phyloP scores from a whole-genome alignment of 1,140 invertebrate species.

The Ceratina japonica region DNA sequence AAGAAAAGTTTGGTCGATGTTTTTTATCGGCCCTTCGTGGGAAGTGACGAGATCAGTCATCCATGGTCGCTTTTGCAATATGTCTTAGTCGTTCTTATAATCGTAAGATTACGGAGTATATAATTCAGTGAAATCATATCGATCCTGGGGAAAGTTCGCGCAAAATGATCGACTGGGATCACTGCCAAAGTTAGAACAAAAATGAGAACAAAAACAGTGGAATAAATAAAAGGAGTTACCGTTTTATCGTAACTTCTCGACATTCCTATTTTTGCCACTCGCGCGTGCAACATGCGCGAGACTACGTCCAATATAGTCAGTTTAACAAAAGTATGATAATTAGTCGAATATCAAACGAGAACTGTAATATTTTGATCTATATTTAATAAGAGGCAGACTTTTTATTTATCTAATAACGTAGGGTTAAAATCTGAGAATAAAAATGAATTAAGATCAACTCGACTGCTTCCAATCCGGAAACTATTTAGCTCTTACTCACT shows the following conservation, averaged over 20 bases:
- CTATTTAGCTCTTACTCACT: conserved; percentile 37
- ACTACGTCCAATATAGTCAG: conserved; percentile 18
- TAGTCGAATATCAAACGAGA: conserved; percentile 29
- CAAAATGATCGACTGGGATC: conserved; percentile 49
- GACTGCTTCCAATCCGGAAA: conserved; percentile 34
- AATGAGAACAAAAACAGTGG: neutral
- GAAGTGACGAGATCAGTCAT: neutral
- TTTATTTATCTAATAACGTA: conserved; percentile 56
- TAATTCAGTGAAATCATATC: conserved; percentile 43
- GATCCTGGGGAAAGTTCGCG: conserved; percentile 29
- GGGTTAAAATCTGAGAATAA: neutral
- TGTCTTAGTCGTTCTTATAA: conserved; percentile 39
- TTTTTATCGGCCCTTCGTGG: conserved; percentile 32
- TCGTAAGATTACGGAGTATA: neutral
- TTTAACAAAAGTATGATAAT: conserved; percentile 19
- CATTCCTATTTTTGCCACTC: conserved; percentile 57
- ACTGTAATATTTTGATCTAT: conserved; percentile 48
- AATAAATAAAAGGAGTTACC: conserved; percentile 31
- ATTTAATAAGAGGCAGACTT: conserved; percentile 43
- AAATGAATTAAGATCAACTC: neutral
- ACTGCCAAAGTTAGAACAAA: conserved; percentile 65
- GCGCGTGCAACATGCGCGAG: conserved; percentile 3
- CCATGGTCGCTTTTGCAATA: conserved; percentile 6
- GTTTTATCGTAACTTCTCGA: conserved; percentile 38
- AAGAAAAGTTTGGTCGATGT: conserved; percentile 21